These are phyloP conservation scores for Sus scrofa DNA, from an alignment of 2,113 vertebrate genomes.

Conservation along the genomic window DNA sequence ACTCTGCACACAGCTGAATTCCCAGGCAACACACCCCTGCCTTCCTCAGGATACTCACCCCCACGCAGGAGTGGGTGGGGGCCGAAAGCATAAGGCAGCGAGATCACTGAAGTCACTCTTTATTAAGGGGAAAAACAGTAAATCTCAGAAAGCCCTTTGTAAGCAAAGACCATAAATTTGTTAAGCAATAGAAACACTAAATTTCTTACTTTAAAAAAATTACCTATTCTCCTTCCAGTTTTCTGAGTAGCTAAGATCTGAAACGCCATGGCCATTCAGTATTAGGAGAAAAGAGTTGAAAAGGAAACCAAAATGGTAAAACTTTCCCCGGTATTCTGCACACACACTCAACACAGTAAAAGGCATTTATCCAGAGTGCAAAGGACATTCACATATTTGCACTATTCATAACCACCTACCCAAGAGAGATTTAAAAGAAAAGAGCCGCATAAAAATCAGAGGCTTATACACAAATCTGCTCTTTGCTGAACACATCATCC, in stretches of 20 bases:
- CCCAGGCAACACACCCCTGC: background rate
- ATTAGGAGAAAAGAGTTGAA: conserved; percentile 32
- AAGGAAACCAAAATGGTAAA: conserved; percentile 57
- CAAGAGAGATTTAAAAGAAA: background rate
- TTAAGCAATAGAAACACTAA: background rate
- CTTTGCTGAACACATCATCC: conserved; percentile 9
- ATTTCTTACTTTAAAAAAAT: conserved; percentile 46
- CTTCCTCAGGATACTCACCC: background rate
- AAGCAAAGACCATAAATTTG: background rate
- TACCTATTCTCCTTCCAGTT: conserved; percentile 5
- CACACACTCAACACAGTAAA: conserved; percentile 49
- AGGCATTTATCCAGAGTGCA: conserved; percentile 11
- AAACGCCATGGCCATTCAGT: background rate
- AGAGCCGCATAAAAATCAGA: conserved; percentile 53
- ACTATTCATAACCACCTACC: conserved; percentile 66
- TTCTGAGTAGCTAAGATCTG: background rate
- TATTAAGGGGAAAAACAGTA: background rate
- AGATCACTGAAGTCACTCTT: background rate
- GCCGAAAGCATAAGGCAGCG: background rate
- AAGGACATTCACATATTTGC: conserved; percentile 76
- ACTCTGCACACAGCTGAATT: background rate
- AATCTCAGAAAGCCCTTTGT: background rate
- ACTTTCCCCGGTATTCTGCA: background rate
- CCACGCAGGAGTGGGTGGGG: accelerated
- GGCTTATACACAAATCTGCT: conserved; percentile 74